phyloP scores from a whole-genome alignment of 2,888 invertebrate species.

The Eudemis profundana region DNA sequence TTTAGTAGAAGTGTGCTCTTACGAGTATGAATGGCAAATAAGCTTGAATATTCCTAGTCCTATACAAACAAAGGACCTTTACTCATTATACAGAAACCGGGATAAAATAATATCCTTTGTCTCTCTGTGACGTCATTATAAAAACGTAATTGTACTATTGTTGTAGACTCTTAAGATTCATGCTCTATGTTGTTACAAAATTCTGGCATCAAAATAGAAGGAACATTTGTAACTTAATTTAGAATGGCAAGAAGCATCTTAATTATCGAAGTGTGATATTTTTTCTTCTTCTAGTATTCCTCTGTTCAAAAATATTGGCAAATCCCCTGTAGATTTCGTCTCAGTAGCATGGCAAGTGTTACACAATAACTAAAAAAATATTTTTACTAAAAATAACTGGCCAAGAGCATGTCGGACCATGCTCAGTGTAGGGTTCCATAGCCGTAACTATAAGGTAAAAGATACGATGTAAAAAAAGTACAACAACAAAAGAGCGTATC shows the following conservation, averaged over 20 bases:
- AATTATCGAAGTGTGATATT: too few species aligned
- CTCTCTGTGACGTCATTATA: constrained; percentile 19
- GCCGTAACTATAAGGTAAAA: too few species aligned
- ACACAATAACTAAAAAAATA: too few species aligned
- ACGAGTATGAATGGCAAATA: constrained; percentile 31
- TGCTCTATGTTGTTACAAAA: background rate
- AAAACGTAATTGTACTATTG: constrained; percentile 11
- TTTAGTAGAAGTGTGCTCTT: constrained; percentile 23
- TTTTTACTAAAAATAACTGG: too few species aligned
- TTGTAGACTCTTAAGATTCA: constrained; percentile 20
- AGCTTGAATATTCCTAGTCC: constrained; percentile 27
- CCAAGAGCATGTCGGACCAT: too few species aligned
- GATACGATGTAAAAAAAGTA: too few species aligned
- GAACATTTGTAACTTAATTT: background rate
- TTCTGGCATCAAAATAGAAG: background rate
- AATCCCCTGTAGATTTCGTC: too few species aligned
- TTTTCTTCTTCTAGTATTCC: too few species aligned
- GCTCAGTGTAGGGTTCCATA: too few species aligned
- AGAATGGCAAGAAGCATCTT: background rate
- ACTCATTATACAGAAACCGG: constrained; percentile 32
- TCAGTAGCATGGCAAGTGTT: too few species aligned
- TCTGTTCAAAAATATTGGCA: too few species aligned
- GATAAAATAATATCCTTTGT: constrained; percentile 37
- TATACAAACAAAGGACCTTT: constrained; percentile 39
- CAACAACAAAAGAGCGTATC: too few species aligned